A percentile compares a stretch with the other conserved stretches of the same genome.
Evolutionary conservation across 1,140 invertebrate genomes (phyloP).

Genomic region (Atta colombica): DNA sequence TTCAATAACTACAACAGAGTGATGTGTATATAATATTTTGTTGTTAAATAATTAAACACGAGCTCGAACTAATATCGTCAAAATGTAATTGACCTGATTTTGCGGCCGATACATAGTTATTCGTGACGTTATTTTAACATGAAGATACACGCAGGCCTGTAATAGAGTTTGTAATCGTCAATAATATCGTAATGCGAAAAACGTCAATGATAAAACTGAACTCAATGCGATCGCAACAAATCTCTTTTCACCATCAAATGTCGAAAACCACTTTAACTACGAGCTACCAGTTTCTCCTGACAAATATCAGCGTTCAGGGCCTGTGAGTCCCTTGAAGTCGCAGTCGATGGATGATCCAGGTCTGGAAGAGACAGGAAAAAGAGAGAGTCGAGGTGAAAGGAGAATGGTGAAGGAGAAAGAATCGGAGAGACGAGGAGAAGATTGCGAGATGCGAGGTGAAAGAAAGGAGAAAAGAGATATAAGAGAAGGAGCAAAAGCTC

Average conservation of each 20-base stretch:
- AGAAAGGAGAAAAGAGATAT: conserved; percentile 66
- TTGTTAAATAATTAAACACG: conserved; percentile 47
- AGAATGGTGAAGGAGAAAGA: conserved; percentile 54
- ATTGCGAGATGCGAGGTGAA: neutral
- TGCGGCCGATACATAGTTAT: neutral
- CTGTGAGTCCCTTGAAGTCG: conserved; percentile 52
- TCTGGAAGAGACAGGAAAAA: conserved; percentile 56
- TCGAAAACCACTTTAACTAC: conserved; percentile 39
- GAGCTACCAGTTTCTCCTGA: conserved; percentile 41
- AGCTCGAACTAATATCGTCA: conserved; percentile 29
- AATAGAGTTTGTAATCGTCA: conserved; percentile 2
- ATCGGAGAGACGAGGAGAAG: conserved; percentile 27
- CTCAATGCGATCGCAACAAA: conserved; percentile 13
- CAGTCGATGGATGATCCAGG: conserved; percentile 49
- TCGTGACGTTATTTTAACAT: neutral
- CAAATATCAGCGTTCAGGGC: conserved; percentile 55
- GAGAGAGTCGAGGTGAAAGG: conserved; percentile 60
- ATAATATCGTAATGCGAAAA: conserved; percentile 35
- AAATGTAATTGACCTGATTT: conserved; percentile 44
- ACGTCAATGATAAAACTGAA: conserved; percentile 19
- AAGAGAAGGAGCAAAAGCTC: conserved; percentile 20
- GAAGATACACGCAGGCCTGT: neutral
- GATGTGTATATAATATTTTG: neutral
- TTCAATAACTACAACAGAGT: conserved; percentile 2
- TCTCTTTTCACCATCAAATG: conserved; percentile 35